Evolutionary conservation across 2,888 invertebrate genomes (phyloP), one percentile per base, ranked within the genome.

Genomic region (Acheta domesticus): DNA sequence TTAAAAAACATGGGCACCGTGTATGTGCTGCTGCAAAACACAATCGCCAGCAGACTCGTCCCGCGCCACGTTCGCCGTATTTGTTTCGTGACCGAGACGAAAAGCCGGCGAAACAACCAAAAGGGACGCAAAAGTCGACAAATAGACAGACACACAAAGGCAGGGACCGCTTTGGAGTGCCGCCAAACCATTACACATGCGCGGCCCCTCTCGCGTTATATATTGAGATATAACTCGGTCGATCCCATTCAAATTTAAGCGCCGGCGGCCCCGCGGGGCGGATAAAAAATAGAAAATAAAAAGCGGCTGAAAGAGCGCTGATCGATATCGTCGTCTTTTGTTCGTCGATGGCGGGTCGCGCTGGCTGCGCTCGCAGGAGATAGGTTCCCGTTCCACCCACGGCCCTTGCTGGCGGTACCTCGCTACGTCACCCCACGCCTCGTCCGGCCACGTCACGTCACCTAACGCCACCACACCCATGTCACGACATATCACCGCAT

Each of bases 201-300:
- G 62, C 16, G n/a, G 62, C 14, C 14, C 14, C 16, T 14, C n/a
- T n/a, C n/a, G n/a, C 62, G 62, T 62, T 62, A 62, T 62, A n/a
- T 62, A 62, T 62, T 62, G 62, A 62, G 62, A 62, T 62, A 62
- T 62, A 62, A 62, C 62, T 62, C 62, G 62, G n/a, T 62, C 62
- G 62, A 62, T 62, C 62, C 62, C 62, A 62, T 62, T 62, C 62
- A 62, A 62, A 62, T 62, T 62, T 62, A 19, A 62, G 62, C 62
- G 62, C 14, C 62, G 62, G 62, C 62, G 62, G 62, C 62, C 62
- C n/a, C 14, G 62, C n/a, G 62, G 62, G 62, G 62, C 14, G 14
- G 62, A 62, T 62, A 62, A 62, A 62, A 62, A 62, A 62, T n/a
- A 62, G 62, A 62, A 62, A 62, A 62, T 62, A n/a, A 62, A 62